Percentiles rank a stretch among this genome's conserved stretches.
Conservation (phyloP, 2,888 invertebrate genomes). For the Lottia gigantea region DNA sequence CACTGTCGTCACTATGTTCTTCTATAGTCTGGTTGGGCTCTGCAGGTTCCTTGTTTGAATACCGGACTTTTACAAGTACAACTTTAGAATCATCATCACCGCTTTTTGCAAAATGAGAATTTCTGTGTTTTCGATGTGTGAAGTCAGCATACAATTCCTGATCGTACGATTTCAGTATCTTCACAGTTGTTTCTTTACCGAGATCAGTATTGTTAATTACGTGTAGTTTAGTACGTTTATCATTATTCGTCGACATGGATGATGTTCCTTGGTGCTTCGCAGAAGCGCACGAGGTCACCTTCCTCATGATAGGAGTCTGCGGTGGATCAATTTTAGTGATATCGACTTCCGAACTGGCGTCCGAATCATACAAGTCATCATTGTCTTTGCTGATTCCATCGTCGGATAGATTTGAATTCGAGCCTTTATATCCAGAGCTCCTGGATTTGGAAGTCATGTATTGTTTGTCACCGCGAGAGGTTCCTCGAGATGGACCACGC, state of each 20-base stretch:
- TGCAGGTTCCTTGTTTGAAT: not conserved
- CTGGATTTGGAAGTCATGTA: not conserved
- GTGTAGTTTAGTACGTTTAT: constrained; percentile 2
- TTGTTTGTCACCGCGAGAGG: not conserved
- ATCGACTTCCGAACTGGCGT: not conserved
- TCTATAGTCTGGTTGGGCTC: not conserved
- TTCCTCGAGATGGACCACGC: not conserved
- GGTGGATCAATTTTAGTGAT: not conserved
- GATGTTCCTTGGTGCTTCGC: not conserved
- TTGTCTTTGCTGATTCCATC: not conserved
- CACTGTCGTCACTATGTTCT: not conserved
- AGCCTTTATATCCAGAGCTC: not conserved
- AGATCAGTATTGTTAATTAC: not conserved
- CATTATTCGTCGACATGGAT: not conserved
- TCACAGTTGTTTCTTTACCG: not conserved
- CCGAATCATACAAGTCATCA: not conserved
- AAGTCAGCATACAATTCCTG: not conserved
- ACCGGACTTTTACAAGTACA: not conserved
- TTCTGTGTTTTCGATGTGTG: constrained; percentile 3
- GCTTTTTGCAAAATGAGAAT: not conserved
- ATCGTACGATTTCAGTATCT: not conserved
- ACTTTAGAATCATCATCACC: not conserved
- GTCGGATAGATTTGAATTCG: not conserved
- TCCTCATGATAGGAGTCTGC: not conserved
- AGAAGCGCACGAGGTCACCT: not conserved